Conservation (phyloP, 1,140 invertebrate species). For the Drosophila chauvacae region DNA sequence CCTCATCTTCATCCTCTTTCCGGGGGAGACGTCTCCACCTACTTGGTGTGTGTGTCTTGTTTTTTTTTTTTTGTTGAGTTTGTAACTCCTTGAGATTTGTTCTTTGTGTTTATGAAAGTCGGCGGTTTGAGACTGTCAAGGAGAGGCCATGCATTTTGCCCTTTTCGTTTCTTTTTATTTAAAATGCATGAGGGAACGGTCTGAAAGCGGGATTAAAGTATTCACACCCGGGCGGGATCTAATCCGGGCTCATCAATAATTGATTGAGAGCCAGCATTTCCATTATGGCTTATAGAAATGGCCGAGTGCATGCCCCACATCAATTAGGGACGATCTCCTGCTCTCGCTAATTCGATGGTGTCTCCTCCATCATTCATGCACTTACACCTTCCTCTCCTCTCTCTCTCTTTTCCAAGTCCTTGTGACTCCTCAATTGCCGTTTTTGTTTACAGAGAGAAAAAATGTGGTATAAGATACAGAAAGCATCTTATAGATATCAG, state of each 20-base stretch:
- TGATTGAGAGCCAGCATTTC: slow-evolving; percentile 45
- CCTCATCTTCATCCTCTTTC: slow-evolving; percentile 1
- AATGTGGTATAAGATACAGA: background rate
- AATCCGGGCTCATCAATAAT: slow-evolving; percentile 50
- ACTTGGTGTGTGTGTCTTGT: background rate
- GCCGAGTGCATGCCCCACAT: slow-evolving; percentile 28
- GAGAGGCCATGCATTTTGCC: slow-evolving; percentile 2
- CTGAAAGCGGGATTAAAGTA: slow-evolving; percentile 33
- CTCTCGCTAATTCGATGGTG: slow-evolving; percentile 42
- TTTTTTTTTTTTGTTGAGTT: background rate
- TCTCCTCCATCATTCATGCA: slow-evolving; percentile 47
- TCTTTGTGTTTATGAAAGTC: slow-evolving; percentile 18
- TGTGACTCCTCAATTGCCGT: slow-evolving; percentile 14
- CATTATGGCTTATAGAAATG: slow-evolving; percentile 43
- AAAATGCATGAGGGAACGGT: slow-evolving; percentile 40
- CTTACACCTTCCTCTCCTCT: slow-evolving; percentile 18
- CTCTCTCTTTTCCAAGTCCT: background rate
- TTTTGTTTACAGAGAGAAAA: background rate
- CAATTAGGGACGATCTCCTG: slow-evolving; percentile 44
- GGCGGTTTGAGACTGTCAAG: slow-evolving; percentile 11
- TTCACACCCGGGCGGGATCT: slow-evolving; percentile 43
- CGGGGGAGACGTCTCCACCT: background rate
- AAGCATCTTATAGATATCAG: too few species aligned
- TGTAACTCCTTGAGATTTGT: slow-evolving; percentile 22
- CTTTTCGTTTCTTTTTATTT: slow-evolving; percentile 20